Percentiles rank a stretch among this genome's conserved stretches.
These are phyloP conservation scores for Taenaris catops DNA, from an alignment of 2,888 invertebrate genomes.

Conservation along the genomic window DNA sequence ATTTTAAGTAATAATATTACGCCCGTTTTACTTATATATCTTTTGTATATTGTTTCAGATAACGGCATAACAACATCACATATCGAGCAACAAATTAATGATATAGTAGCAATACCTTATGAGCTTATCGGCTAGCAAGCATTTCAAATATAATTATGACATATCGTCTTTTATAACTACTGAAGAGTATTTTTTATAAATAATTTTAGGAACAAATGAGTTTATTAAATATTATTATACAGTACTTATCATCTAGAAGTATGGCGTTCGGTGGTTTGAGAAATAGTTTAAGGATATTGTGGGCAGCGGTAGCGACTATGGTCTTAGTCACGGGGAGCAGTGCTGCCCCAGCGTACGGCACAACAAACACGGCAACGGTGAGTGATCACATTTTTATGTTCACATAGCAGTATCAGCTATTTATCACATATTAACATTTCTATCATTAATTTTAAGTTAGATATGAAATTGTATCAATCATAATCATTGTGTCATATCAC, in stretches of 20 bases:
- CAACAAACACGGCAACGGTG: slow-evolving; percentile 68
- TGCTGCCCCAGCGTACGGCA: slow-evolving; percentile 63
- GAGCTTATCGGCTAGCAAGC: slow-evolving; percentile 40
- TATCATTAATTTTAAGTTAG: no score
- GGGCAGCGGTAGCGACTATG: slow-evolving; percentile 46
- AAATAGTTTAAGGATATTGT: slow-evolving; percentile 54
- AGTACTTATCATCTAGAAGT: slow-evolving; percentile 36
- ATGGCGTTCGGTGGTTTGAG: slow-evolving; percentile 56
- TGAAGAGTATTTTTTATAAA: slow-evolving; percentile 43
- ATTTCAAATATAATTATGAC: slow-evolving; percentile 41
- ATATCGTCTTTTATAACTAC: slow-evolving; percentile 40
- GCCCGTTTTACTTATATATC: neutral
- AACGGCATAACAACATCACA: slow-evolving; percentile 35
- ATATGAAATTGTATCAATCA: no score
- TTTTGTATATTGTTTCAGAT: slow-evolving; percentile 57
- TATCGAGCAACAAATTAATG: slow-evolving; percentile 38
- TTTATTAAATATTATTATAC: slow-evolving; percentile 39
- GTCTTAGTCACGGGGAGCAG: slow-evolving; percentile 54
- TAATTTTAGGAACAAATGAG: slow-evolving; percentile 51
- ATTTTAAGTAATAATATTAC: neutral
- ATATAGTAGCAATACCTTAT: slow-evolving; percentile 39
- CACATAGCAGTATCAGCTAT: slow-evolving; percentile 12
- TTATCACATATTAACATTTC: slow-evolving; percentile 5
- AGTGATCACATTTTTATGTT: slow-evolving; percentile 30
- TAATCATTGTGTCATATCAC: no score